Percentiles rank a stretch among this genome's conserved stretches.
Evolutionary conservation across 2,113 vertebrate genomes (phyloP).

Genomic region (Aphyosemion australe): DNA sequence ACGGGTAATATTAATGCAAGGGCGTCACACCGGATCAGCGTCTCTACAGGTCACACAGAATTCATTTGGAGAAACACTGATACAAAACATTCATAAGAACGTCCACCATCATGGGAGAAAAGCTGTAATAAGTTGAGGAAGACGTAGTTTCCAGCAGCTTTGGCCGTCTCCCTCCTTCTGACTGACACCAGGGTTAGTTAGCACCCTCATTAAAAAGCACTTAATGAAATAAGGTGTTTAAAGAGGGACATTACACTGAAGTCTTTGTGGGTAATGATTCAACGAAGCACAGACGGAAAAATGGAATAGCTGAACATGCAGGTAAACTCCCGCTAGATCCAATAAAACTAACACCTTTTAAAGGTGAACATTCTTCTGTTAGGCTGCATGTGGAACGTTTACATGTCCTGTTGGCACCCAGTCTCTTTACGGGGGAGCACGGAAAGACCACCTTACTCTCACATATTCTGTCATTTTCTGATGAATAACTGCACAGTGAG

Average conservation of each 20-base stretch:
- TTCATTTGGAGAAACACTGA: constrained; percentile 33
- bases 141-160: constrained; percentile 51
- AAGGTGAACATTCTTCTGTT: constrained; percentile 58
- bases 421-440: constrained; percentile 25
- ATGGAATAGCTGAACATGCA: constrained; percentile 60
- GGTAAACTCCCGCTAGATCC: constrained; percentile 68
- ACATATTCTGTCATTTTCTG: constrained; percentile 46
- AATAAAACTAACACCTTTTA: constrained; percentile 70
- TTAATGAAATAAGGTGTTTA: constrained; percentile 77
- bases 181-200: constrained; percentile 71
- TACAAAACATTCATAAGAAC: constrained; percentile 31
- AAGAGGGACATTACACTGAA: constrained; percentile 65
- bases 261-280: constrained; percentile 73
- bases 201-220: constrained; percentile 69
- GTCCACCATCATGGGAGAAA: constrained; percentile 47
- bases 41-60: constrained; percentile 38
- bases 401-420: constrained; percentile 57
- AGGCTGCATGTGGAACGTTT: constrained; percentile 52
- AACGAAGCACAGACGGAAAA: constrained; percentile 57
- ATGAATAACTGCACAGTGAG: background rate
- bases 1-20: constrained; percentile 23
- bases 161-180: constrained; percentile 54
- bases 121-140: constrained; percentile 48
- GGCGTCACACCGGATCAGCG: constrained; percentile 26
- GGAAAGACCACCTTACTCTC: constrained; percentile 34